Base-by-base conservation (phyloP, 92 coral and sea anemone species). In the Heteractis magnifica region DNA sequence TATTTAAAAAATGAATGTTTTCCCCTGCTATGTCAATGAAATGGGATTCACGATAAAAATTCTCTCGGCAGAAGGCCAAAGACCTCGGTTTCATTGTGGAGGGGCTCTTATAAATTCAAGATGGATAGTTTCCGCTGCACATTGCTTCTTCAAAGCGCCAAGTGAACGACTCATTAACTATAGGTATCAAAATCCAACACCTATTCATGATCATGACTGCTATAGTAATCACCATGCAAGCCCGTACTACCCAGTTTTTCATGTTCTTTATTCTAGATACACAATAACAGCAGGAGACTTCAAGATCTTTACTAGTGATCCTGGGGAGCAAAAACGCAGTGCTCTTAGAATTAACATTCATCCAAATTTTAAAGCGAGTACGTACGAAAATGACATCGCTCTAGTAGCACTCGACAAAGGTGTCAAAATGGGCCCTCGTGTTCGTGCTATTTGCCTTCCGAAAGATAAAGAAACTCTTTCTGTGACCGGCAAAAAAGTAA, bases 81-180 rank as follows among this genome's bases (percentile, higher is more conserved):
- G 10, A 11, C 70, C 70, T n/a, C 8, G 8, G 70, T 86, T 82
- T 81, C 5, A 3, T 23, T 89, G 92, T 56, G 92, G 92, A 16
- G 92, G 89, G 51, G 85, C 86, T 34, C 81, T 89, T 60, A 85
- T 89, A 48, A 50, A 76, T 26, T 78, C 52, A 6, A 76, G 51
- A 49, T 88, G 91, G 88, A 56, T 88, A 20, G 64, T 88, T 50
- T 85, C 92, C 4, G 92, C 92, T 10, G 92, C 92, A 8, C 89
- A 85, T 34, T 89, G 92, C 71, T 89, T 89, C 77, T 72, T 1
- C 64, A 62, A 62, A 62, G 21, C 21, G 5, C 70, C 23, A 62
- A 6, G 8, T 62, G 70, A 62, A 14, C 13, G 7, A 62, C 20
- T 12, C 70, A 5, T 62, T 5, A 1, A 62, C 70, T 62, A 62